Evolutionary conservation across 1,140 invertebrate genomes (phyloP), one percentile per base, ranked within the genome.

Genomic region (Helicoverpa zea): DNA sequence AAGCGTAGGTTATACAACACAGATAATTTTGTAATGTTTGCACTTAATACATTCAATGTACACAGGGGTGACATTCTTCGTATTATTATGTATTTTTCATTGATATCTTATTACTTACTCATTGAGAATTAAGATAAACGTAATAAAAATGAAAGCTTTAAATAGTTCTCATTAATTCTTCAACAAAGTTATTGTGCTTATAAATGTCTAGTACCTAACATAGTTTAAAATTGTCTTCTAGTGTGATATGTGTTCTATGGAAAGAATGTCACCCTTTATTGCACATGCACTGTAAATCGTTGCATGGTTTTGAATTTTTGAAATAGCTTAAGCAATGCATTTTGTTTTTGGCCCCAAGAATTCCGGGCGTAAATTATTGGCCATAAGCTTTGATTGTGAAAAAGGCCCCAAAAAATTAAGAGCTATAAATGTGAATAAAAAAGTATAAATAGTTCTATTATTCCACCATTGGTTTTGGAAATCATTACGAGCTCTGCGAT

Each of bases 211-310:
- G 35, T 7, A 35, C 4, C 35, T 3, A 35, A 3, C 0, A 7
- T 35, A 3, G 35, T 9, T 9, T 9, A 43, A 43, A 43, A 43
- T 43, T 59, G 11, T 0, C 52, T 2, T 47, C 2, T 0, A 64
- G 14, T n/a, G 4, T 43, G 59, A 47, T n/a, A 29, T 47, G 3
- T 43, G 35, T 43, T 14, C 2, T 52, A 51, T 1, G 3, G 14
- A 70, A 66, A 52, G 66, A 54, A 29, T 70, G 66, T 70, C 49
- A 30, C 23, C 66, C 49, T 29, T 30, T 1, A 52, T 29, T 30
- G 66, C 66, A 70, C 66, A 70, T 70, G 66, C 66, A 70, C 66
- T 70, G 35, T 66, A 66, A 30, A 52, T 70, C 49, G 66, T 52
- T 52, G 66, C 66, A 70, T 70, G 66, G 23, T 70, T 70, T 70